phyloP scores from a whole-genome alignment of 2,113 vertebrate genomes.

The Catagonus wagneri region DNA sequence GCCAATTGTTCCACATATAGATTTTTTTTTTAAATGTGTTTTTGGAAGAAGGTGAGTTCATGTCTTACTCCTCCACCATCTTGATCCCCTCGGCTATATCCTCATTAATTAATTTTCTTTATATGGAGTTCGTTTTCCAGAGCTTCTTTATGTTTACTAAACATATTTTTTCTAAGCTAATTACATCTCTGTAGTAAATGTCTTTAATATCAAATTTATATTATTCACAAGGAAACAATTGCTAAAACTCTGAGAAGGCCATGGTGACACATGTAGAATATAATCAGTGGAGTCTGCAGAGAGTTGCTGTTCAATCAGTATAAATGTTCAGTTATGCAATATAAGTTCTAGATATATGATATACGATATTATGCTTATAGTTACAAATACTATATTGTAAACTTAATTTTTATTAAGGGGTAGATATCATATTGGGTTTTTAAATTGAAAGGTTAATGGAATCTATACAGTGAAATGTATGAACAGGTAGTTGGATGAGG shows the following conservation, averaged over 20 bases:
- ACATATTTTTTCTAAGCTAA: not conserved
- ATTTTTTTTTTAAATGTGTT: too few relatives aligned
- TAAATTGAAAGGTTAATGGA: not conserved
- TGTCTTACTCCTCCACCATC: too few relatives aligned
- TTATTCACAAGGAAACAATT: not conserved
- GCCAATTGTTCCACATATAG: too few relatives aligned
- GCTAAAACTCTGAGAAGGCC: not conserved
- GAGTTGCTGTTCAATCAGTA: not conserved
- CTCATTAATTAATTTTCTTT: not conserved
- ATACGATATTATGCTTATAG: too few relatives aligned
- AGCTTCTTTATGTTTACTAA: not conserved
- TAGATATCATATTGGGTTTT: too few relatives aligned
- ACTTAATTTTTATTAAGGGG: too few relatives aligned
- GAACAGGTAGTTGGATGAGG: not conserved
- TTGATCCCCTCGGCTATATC: too few relatives aligned
- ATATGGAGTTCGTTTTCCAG: not conserved
- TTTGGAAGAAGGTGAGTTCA: too few relatives aligned
- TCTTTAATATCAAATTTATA: not conserved
- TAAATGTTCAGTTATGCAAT: not conserved
- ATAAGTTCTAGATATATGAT: not conserved
- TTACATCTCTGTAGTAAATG: not conserved
- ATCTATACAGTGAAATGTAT: not conserved
- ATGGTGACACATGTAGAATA: not conserved
- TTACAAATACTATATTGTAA: too few relatives aligned
- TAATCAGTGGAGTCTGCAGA: not conserved